phyloP scores from a whole-genome alignment of 2,888 invertebrate genomes.

The Orchesella flavescens region DNA sequence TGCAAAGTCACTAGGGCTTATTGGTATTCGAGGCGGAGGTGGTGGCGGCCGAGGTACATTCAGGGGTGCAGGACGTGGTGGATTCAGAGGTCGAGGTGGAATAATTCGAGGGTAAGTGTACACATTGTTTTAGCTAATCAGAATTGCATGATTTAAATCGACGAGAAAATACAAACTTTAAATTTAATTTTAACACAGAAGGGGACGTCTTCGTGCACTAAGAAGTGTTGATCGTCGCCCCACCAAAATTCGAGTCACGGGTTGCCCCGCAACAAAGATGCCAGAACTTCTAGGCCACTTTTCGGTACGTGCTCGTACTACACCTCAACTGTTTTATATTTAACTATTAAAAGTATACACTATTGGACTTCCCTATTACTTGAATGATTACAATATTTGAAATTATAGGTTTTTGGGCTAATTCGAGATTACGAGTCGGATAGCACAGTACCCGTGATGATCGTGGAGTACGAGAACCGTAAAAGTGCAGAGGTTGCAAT shows the following conservation, averaged over 20 bases:
- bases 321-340: too few species aligned
- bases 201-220: slow-evolving; percentile 73
- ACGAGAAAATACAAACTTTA: neutral
- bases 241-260: slow-evolving; percentile 88
- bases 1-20: slow-evolving; percentile 74
- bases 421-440: slow-evolving; percentile 88
- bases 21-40: slow-evolving; percentile 72
- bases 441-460: slow-evolving; percentile 83
- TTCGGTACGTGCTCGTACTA: slow-evolving; percentile 80
- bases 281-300: slow-evolving; percentile 87
- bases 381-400: slow-evolving; percentile 32
- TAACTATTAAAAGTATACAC: neutral
- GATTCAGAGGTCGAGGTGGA: slow-evolving; percentile 42
- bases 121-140: neutral
- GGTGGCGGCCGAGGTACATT: slow-evolving; percentile 67
- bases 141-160: too few species aligned
- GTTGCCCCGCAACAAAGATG: slow-evolving; percentile 88
- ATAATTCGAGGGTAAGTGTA: slow-evolving; percentile 50
- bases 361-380: neutral
- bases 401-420: slow-evolving; percentile 92
- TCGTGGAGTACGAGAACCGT: slow-evolving; percentile 83
- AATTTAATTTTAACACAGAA: slow-evolving; percentile 57
- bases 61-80: slow-evolving; percentile 24
- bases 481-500: slow-evolving; percentile 87
- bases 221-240: slow-evolving; percentile 87